Percentiles rank a stretch among this genome's conserved stretches.
These are phyloP conservation scores for Aleiodes testaceus DNA, from an alignment of 2,888 invertebrate species.

Conservation along the genomic window DNA sequence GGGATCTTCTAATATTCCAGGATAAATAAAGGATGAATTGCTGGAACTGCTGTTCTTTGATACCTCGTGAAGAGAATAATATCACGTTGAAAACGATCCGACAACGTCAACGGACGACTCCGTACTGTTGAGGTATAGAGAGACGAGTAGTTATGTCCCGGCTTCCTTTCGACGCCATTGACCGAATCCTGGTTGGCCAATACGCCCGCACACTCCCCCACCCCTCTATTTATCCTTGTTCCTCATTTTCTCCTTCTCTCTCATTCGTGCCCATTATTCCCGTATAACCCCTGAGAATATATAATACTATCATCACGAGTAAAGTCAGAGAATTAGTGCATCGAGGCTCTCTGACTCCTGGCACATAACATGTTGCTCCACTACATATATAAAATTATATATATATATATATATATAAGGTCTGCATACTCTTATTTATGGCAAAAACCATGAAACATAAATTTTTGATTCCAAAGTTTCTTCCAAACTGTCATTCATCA, in stretches of 20 bases:
- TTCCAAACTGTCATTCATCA: no score
- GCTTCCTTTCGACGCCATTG: constrained; percentile 66
- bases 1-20: no score
- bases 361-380: constrained; percentile 39
- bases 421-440: no score
- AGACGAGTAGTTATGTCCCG: constrained; percentile 55
- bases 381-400: background rate
- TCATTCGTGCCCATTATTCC: constrained; percentile 34
- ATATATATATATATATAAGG: no score
- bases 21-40: no score
- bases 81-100: constrained; percentile 49
- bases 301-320: background rate
- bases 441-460: no score
- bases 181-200: constrained; percentile 61
- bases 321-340: background rate
- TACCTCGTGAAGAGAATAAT: constrained; percentile 27
- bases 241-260: background rate
- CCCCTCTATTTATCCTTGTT: background rate
- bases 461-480: no score
- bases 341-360: background rate
- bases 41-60: no score
- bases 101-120: constrained; percentile 65
- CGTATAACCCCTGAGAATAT: constrained; percentile 2
- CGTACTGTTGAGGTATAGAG: constrained; percentile 63
- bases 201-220: constrained; percentile 49